Conservation (phyloP, 1,140 invertebrate genomes). For the Eumaeus atala region DNA sequence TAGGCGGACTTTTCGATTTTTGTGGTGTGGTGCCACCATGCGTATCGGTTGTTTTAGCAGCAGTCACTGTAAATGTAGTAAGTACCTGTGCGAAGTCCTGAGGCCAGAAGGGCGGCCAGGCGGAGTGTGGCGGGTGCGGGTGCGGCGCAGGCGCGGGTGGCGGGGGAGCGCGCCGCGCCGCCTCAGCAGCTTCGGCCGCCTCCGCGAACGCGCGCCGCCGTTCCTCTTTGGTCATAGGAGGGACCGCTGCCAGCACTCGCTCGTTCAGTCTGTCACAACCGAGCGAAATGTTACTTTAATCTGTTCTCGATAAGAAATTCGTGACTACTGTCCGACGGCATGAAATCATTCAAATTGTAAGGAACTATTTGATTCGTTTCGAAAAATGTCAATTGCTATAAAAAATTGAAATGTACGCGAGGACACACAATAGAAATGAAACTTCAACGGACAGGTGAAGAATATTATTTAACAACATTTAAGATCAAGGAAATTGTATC, state of each 20-base stretch:
- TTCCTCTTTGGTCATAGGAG: conserved; percentile 65
- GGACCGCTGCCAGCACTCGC: conserved; percentile 55
- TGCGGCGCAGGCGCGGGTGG: conserved; percentile 31
- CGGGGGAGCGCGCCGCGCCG: conserved; percentile 30
- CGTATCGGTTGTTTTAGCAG: not conserved
- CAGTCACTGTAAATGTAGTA: not conserved
- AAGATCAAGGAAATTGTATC: too few species aligned
- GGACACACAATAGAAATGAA: too few species aligned
- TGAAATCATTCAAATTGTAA: too few species aligned
- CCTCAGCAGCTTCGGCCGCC: conserved; percentile 54
- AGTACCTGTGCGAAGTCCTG: conserved; percentile 39
- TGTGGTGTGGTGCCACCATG: too few species aligned
- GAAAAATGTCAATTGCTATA: too few species aligned
- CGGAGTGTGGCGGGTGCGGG: conserved; percentile 10
- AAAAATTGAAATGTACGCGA: too few species aligned
- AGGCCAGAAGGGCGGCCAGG: conserved; percentile 22
- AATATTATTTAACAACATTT: too few species aligned
- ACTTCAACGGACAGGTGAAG: too few species aligned
- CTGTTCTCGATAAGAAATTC: too few species aligned
- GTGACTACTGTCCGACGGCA: too few species aligned
- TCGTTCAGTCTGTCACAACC: conserved; percentile 40
- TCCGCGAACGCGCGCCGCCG: conserved; percentile 61
- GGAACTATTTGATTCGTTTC: too few species aligned
- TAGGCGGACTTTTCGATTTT: too few species aligned
- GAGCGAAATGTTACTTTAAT: not conserved